These are phyloP conservation scores for Phaonia tiefii DNA, from an alignment of 2,888 invertebrate genomes.

Conservation along the genomic window DNA sequence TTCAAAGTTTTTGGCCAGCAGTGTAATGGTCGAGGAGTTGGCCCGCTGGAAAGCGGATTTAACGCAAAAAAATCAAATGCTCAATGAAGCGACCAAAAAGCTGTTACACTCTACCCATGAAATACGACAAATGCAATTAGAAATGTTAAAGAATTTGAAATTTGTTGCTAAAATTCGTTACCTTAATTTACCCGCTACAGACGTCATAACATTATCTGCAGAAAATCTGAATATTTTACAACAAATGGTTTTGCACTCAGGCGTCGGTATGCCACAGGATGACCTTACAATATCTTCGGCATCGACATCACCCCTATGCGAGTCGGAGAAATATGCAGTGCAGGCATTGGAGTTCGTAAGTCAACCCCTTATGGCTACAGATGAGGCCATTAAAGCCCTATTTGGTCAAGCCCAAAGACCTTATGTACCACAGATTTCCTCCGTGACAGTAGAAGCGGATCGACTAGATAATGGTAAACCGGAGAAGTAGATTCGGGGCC, in stretches of 20 bases:
- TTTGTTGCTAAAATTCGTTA: constrained; percentile 79
- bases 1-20: constrained; percentile 97
- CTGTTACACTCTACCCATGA: constrained; percentile 77
- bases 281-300: constrained; percentile 75
- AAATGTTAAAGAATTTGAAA: constrained; percentile 79
- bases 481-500: constrained; percentile 1
- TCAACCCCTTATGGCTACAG: constrained; percentile 79
- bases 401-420: constrained; percentile 78
- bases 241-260: constrained; percentile 79
- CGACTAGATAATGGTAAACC: constrained; percentile 32
- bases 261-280: constrained; percentile 79
- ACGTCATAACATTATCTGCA: constrained; percentile 77
- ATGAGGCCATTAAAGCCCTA: constrained; percentile 79
- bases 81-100: constrained; percentile 78
- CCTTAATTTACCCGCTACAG: constrained; percentile 78
- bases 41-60: constrained; percentile 92
- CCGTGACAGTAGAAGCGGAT: neutral
- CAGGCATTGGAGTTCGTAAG: constrained; percentile 77
- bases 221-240: constrained; percentile 80
- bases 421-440: constrained; percentile 54
- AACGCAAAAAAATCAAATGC: constrained; percentile 82
- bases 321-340: constrained; percentile 78
- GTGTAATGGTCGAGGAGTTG: constrained; percentile 95
- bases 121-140: constrained; percentile 80
- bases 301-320: constrained; percentile 76